Conservation (phyloP, 2,888 invertebrate genomes). For the Platycnemis pennipes region DNA sequence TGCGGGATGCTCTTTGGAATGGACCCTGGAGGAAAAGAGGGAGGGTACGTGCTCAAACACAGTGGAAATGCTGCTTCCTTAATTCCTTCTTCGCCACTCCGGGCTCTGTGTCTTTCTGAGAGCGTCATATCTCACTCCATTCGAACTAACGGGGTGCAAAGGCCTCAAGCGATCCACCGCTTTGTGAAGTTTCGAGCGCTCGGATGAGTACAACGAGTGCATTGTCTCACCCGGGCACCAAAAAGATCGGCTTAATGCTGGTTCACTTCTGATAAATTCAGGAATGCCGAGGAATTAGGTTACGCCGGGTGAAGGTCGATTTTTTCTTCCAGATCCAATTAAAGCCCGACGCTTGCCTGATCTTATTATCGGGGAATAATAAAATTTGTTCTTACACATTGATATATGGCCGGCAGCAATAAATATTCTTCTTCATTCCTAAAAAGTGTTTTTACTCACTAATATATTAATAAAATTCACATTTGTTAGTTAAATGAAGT, state of each 20-base stretch:
- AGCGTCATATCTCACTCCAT: neutral
- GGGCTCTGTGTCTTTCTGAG: neutral
- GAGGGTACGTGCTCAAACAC: neutral
- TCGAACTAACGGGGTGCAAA: neutral
- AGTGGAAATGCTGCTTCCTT: neutral
- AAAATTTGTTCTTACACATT: too few species aligned
- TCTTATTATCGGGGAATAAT: too few species aligned
- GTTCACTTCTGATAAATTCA: neutral
- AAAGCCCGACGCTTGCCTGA: neutral
- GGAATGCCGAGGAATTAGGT: neutral
- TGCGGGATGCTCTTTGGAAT: neutral
- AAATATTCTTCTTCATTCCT: too few species aligned
- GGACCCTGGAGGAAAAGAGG: neutral
- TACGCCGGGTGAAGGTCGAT: neutral
- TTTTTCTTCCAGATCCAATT: too few species aligned
- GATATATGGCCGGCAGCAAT: too few species aligned
- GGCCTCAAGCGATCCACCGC: neutral
- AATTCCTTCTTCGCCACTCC: neutral
- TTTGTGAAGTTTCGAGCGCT: neutral
- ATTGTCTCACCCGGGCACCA: too few species aligned
- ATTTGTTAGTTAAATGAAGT: too few species aligned
- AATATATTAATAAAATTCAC: too few species aligned
- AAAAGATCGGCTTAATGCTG: neutral
- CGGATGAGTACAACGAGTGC: neutral
- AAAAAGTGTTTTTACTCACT: too few species aligned